Base-by-base conservation (phyloP, 1,140 invertebrate genomes). In the Acromyrmex charruanus region DNA sequence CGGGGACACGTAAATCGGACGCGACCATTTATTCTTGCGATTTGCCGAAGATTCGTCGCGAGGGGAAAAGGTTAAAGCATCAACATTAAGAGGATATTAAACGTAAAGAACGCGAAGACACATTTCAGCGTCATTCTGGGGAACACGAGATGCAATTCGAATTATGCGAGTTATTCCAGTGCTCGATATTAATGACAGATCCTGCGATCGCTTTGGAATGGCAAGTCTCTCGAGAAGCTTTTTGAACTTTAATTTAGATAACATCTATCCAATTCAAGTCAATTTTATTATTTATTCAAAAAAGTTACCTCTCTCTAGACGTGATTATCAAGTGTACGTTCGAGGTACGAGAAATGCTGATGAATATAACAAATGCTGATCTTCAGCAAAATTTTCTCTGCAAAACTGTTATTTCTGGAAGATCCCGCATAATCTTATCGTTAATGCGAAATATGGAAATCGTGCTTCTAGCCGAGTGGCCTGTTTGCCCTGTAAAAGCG, bases 401-500 rank as follows among this genome's bases (percentile, higher is more conserved):
- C 21, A 5, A 6, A 79, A n/a, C 18, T 80, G 14, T 80, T 69
- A 69, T 80, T 55, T 55, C 66, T 59, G 35, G 18, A 6, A 44
- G 51, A 80, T 58, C 16, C 31, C 39, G 58, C 63, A 49, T 80
- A 80, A 80, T 80, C 18, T 55, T 28, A 25, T 31, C 39, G 35
- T 61, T 69, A 81, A 71, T 66, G 79, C 80, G 39, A 69, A 66
- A 55, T 80, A 80, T 79, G 44, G 51, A 35, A 71, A 81, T 81
- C 49, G 65, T 51, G 31, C 16, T 44, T 81, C 31, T 28, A 58
- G 16, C 31, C 59, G 59, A 53, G 35, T 21, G n/a, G 59, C 12
- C 58, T 65, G 84, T 86, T 89, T 86, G 72, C 31, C 16, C 3
- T 25, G 77, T 31, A 59, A 89, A 77, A 82, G 77, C 61, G 69